Conservation (phyloP, 2,888 invertebrate species). For the Andrena bicolor region DNA sequence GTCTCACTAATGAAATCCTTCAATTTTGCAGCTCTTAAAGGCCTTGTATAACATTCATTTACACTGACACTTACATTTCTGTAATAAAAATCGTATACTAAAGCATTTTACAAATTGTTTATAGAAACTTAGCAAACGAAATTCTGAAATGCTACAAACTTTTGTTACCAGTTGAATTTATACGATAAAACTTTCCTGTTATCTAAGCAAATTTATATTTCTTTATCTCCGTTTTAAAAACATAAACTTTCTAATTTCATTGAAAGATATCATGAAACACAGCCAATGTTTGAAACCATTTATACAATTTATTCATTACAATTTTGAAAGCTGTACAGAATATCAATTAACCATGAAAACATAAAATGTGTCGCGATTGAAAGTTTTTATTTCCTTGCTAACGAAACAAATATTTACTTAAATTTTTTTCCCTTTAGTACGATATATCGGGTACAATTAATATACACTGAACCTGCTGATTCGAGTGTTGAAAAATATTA, state of each 20-base stretch:
- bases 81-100: constrained; percentile 71
- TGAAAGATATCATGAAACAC: too few relatives aligned
- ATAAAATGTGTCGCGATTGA: background rate
- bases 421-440: too few relatives aligned
- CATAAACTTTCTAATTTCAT: too few relatives aligned
- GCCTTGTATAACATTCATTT: constrained; percentile 82
- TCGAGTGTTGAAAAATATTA: background rate
- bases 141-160: constrained; percentile 8
- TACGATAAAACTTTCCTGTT: too few relatives aligned
- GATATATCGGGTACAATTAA: too few relatives aligned
- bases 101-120: constrained; percentile 9
- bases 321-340: background rate
- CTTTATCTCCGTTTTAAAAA: too few relatives aligned
- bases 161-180: background rate
- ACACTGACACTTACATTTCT: constrained; percentile 83
- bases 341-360: background rate
- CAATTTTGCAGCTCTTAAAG: constrained; percentile 82
- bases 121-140: background rate
- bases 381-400: background rate
- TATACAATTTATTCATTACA: too few relatives aligned
- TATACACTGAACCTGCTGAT: too few relatives aligned
- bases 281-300: too few relatives aligned
- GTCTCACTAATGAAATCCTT: constrained; percentile 83
- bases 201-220: too few relatives aligned
- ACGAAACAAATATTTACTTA: too few relatives aligned